Evolutionary conservation across 2,888 invertebrate genomes (phyloP).

Genomic region (Sphaerophoria taeniata): DNA sequence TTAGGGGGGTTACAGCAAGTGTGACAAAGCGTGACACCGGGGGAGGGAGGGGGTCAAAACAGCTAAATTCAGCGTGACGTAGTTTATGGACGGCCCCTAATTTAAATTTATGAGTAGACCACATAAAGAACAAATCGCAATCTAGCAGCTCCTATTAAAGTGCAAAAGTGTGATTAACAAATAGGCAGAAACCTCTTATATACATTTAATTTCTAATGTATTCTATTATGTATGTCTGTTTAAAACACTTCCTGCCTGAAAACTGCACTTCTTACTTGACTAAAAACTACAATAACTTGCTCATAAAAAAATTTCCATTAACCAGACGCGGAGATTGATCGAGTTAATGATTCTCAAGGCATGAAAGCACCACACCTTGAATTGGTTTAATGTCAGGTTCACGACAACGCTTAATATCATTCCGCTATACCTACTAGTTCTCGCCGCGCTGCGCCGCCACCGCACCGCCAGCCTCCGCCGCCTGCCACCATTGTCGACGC

Average conservation of each 20-base stretch:
- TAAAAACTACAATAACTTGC: slow-evolving; percentile 3
- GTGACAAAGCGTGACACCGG: too few species aligned
- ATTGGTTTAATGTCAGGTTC: slow-evolving; percentile 69
- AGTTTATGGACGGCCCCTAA: too few species aligned
- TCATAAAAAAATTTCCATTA: slow-evolving; percentile 49
- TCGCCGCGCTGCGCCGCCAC: not conserved
- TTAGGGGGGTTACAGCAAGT: too few species aligned
- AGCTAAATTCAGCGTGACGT: too few species aligned
- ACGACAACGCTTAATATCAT: slow-evolving; percentile 27
- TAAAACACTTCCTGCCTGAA: slow-evolving; percentile 14
- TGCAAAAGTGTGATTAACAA: too few species aligned
- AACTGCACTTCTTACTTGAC: slow-evolving; percentile 15
- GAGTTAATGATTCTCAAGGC: slow-evolving; percentile 50
- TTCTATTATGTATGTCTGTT: not conserved
- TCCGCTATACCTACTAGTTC: not conserved
- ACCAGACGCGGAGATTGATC: slow-evolving; percentile 40
- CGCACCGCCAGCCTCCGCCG: slow-evolving; percentile 2
- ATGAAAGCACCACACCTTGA: slow-evolving; percentile 64
- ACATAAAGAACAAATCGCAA: too few species aligned
- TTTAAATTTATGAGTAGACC: too few species aligned
- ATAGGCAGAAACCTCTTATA: not conserved
- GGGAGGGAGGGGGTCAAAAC: too few species aligned
- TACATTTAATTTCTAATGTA: not conserved
- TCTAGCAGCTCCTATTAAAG: too few species aligned
- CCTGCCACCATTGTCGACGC: not conserved